Evolutionary conservation across 2,113 vertebrate species (phyloP).

Genomic region (Progne subis): DNA sequence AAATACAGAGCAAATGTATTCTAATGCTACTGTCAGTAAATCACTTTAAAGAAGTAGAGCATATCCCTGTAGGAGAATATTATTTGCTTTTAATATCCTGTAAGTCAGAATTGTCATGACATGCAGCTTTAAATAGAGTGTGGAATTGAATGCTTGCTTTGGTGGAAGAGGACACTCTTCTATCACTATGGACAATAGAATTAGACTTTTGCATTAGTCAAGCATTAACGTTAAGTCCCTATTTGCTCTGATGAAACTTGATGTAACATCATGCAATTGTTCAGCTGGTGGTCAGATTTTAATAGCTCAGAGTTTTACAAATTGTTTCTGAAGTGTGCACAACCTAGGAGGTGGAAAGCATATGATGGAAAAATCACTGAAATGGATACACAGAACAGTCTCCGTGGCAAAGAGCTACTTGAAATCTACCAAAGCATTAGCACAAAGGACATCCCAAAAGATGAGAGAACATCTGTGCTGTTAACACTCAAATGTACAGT

Average conservation of each 20-base stretch:
- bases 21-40: neutral
- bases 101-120: neutral
- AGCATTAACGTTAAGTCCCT: neutral
- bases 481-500: constrained; percentile 83
- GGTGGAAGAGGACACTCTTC: neutral
- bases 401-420: constrained; percentile 83
- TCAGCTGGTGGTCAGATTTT: neutral
- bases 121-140: neutral
- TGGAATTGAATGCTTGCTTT: neutral
- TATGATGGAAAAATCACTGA: constrained; percentile 77
- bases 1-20: neutral
- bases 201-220: neutral
- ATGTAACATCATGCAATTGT: neutral
- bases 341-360: constrained; percentile 81
- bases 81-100: constrained; percentile 1
- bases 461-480: constrained; percentile 81
- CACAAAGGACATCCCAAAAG: constrained; percentile 60
- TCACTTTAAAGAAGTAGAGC: neutral
- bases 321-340: constrained; percentile 81
- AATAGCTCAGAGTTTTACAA: neutral
- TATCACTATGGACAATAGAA: neutral
- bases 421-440: constrained; percentile 83
- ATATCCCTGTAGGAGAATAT: neutral
- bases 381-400: constrained; percentile 83
- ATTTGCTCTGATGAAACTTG: neutral